A percentile compares a stretch with the other conserved stretches of the same genome.
Conservation (phyloP, 1,140 invertebrate species). For the Galleria mellonella region DNA sequence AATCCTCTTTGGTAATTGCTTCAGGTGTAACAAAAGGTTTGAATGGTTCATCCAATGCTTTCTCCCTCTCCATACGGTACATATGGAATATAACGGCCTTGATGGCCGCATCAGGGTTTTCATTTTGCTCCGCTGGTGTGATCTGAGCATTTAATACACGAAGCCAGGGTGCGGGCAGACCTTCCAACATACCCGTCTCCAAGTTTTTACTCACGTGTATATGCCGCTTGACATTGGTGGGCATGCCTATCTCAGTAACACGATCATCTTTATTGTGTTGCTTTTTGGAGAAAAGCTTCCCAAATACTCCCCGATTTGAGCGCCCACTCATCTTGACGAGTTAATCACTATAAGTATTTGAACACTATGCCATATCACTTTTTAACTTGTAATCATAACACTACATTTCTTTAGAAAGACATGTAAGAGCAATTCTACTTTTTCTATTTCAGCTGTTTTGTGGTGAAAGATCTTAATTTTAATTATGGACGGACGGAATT, state of each 20-base stretch:
- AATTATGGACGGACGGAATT: slow-evolving; percentile 56
- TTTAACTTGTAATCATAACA: slow-evolving; percentile 36
- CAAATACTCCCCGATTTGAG: slow-evolving; percentile 64
- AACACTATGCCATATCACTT: slow-evolving; percentile 45
- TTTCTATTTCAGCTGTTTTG: no score
- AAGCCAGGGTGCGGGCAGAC: slow-evolving; percentile 86
- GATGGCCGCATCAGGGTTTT: slow-evolving; percentile 89
- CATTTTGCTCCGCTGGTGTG: slow-evolving; percentile 89
- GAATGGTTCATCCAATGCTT: slow-evolving; percentile 76
- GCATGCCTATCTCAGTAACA: slow-evolving; percentile 80
- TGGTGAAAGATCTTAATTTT: slow-evolving; percentile 29
- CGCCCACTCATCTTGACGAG: slow-evolving; percentile 64
- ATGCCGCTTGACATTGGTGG: slow-evolving; percentile 85
- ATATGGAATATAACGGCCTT: slow-evolving; percentile 96
- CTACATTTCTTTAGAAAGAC: slow-evolving; percentile 53
- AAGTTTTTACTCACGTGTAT: slow-evolving; percentile 88
- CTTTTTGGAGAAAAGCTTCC: slow-evolving; percentile 68
- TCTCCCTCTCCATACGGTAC: slow-evolving; percentile 86
- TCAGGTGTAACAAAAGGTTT: slow-evolving; percentile 87
- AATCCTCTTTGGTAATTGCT: slow-evolving; percentile 84
- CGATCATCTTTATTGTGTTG: slow-evolving; percentile 53
- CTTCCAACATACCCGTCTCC: slow-evolving; percentile 85
- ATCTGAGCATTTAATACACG: slow-evolving; percentile 90
- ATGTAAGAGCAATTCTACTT: slow-evolving; percentile 22
- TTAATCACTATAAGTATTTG: slow-evolving; percentile 21